Evolutionary conservation across 2,113 vertebrate species (phyloP), one percentile per base, ranked within the genome.

Genomic region (Aspiorhynchus laticeps): DNA sequence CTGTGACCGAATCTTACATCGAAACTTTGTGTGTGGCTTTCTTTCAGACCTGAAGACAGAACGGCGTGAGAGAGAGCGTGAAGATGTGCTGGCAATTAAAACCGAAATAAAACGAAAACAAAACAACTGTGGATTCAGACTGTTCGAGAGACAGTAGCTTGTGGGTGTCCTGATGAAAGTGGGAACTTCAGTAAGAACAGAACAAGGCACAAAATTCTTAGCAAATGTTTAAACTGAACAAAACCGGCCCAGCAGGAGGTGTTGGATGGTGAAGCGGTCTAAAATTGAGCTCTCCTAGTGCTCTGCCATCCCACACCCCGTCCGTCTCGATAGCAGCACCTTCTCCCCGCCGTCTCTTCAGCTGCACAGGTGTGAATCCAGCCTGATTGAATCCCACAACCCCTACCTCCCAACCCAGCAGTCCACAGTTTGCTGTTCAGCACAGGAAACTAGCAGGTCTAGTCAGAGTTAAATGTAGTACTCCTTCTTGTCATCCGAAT

Each of bases 201-300:
- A 98, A 98, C 97, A 98, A 98, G 97, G 98, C 97, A 99, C 98
- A 97, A 96, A 97, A 97, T 97, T 96, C 95, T 97, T 97, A 97
- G 96, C 95, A 95, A 95, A 98, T 96, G 96, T 96, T 94, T 94
- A 91, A 97, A 96, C 93, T 93, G 95, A 98, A 99, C 95, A 96
- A 97, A 97, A 96, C 91, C 93, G 91, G 93, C 94, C 96, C 95
- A 87, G 94, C 90, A 91, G 80, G 87, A 90, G 95, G 95, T 97
- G 95, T 97, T 93, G 90, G 96, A 97, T 95, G 96, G 96, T 96
- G 96, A 96, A 95, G 94, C 93, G 93, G 93, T 95, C 95, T 89
- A 93, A 93, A 95, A 48, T 89, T 88, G 89, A 94, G 24, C 91
- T 94, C 91, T 96, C 95, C 94, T 91, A 93, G 92, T 94, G 90